Conservation (phyloP, 2,888 invertebrate species). For the Drosophila limbata region DNA sequence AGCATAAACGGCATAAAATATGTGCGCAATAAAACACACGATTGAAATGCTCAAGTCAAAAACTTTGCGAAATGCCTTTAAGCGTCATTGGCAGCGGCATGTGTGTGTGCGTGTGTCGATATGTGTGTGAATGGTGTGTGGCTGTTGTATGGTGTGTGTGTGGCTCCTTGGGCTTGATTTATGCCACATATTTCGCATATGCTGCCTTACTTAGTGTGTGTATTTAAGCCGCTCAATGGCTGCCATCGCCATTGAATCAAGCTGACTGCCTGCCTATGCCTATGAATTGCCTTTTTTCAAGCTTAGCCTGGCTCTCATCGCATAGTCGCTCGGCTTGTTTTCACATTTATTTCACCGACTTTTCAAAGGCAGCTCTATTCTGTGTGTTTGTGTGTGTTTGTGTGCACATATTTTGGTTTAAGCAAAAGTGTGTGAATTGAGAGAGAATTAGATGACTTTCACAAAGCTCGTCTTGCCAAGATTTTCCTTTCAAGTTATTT, state of each 20-base stretch:
- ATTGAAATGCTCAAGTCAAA: constrained; percentile 79
- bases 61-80: constrained; percentile 77
- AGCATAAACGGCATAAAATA: constrained; percentile 81
- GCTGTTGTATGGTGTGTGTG: constrained; percentile 30
- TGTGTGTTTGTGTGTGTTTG: constrained; percentile 15
- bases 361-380: constrained; percentile 55
- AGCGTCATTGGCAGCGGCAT: constrained; percentile 66
- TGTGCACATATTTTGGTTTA: constrained; percentile 38
- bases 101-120: constrained; percentile 17
- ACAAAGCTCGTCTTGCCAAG: constrained; percentile 40
- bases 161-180: constrained; percentile 62
- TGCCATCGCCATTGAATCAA: constrained; percentile 70
- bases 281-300: constrained; percentile 74
- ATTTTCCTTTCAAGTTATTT: constrained; percentile 67
- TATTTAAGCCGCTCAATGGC: constrained; percentile 75
- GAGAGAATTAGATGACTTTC: constrained; percentile 69
- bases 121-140: constrained; percentile 21
- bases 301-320: constrained; percentile 47
- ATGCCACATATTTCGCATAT: constrained; percentile 66
- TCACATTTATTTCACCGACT: constrained; percentile 64
- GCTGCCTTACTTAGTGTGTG: constrained; percentile 49
- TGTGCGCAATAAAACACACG: constrained; percentile 80
- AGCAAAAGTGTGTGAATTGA: constrained; percentile 59
- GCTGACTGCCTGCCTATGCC: constrained; percentile 47
- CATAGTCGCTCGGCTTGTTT: constrained; percentile 48